Percentiles rank a stretch among this genome's conserved stretches.
These are phyloP conservation scores for Sarcophaga peregrina DNA, from an alignment of 1,140 invertebrate genomes.

Conservation along the genomic window DNA sequence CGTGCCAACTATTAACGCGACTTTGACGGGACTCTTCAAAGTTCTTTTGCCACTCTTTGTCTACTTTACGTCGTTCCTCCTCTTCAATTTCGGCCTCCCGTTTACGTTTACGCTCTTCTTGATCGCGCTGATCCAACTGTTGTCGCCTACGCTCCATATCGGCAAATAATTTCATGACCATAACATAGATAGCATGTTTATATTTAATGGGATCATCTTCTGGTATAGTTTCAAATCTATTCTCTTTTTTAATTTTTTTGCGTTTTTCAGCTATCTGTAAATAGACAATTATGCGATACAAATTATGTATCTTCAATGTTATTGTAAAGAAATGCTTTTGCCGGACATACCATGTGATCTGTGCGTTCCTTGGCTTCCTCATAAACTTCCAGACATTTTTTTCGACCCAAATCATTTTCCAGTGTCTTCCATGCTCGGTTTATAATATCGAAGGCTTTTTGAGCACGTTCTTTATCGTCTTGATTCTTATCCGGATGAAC, in stretches of 20 bases:
- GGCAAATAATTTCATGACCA: conserved; percentile 98
- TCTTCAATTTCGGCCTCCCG: conserved; percentile 93
- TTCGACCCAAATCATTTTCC: conserved; percentile 93
- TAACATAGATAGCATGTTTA: conserved; percentile 94
- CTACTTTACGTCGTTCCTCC: conserved; percentile 87
- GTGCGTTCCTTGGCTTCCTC: conserved; percentile 96
- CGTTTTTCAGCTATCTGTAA: conserved; percentile 90
- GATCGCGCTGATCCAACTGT: conserved; percentile 86
- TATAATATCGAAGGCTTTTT: conserved; percentile 93
- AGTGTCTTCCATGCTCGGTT: conserved; percentile 97
- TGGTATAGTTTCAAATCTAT: conserved; percentile 82
- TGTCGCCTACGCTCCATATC: conserved; percentile 92
- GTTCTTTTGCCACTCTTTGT: conserved; percentile 97
- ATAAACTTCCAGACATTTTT: conserved; percentile 95
- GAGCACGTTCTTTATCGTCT: conserved; percentile 93
- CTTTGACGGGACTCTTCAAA: conserved; percentile 97
- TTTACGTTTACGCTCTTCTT: conserved; percentile 95
- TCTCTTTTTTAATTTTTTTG: conserved; percentile 95
- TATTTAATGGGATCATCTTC: conserved; percentile 95
- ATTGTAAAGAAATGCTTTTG: conserved; percentile 16
- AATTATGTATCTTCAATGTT: background rate
- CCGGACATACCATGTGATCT: conserved; percentile 84
- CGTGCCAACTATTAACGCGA: conserved; percentile 95
- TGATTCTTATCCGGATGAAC: conserved; percentile 87
- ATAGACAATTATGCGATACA: background rate